Evolutionary conservation across 2,113 vertebrate genomes (phyloP).

Genomic region (Tragulus kanchil): DNA sequence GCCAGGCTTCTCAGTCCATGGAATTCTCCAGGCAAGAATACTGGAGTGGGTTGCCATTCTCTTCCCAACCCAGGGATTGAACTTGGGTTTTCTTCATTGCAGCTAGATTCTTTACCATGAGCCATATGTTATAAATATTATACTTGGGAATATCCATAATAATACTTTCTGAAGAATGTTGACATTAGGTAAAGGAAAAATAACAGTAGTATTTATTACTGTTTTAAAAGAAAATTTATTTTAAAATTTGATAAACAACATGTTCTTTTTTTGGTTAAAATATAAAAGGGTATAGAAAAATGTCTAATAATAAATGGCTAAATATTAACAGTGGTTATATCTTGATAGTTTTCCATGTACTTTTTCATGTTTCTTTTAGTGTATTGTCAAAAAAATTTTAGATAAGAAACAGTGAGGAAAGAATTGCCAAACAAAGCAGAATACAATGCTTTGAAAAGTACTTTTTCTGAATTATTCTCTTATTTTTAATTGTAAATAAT

Average conservation of each 20-base stretch:
- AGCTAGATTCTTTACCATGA: too few relatives aligned
- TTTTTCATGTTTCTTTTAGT: not conserved
- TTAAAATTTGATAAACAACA: not conserved
- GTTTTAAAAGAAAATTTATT: slow-evolving; percentile 12
- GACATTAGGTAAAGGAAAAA: not conserved
- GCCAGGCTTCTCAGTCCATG: too few relatives aligned
- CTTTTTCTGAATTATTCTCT: not conserved
- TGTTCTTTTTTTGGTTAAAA: not conserved
- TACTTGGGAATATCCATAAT: not conserved
- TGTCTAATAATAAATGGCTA: not conserved
- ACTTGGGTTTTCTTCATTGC: too few relatives aligned
- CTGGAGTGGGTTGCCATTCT: too few relatives aligned
- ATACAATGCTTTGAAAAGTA: not conserved
- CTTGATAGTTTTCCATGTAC: not conserved
- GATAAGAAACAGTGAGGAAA: not conserved
- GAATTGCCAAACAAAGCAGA: not conserved
- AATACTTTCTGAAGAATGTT: slow-evolving; percentile 12
- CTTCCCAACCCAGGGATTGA: too few relatives aligned
- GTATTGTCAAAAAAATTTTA: slow-evolving; percentile 7
- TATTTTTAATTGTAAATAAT: not conserved
- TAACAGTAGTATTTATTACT: not conserved
- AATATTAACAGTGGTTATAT: not conserved
- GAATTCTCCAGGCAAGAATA: too few relatives aligned
- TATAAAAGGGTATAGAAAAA: not conserved
- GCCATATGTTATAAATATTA: not conserved